Evolutionary conservation across 1,140 invertebrate genomes (phyloP).

Genomic region (Battus philenor): DNA sequence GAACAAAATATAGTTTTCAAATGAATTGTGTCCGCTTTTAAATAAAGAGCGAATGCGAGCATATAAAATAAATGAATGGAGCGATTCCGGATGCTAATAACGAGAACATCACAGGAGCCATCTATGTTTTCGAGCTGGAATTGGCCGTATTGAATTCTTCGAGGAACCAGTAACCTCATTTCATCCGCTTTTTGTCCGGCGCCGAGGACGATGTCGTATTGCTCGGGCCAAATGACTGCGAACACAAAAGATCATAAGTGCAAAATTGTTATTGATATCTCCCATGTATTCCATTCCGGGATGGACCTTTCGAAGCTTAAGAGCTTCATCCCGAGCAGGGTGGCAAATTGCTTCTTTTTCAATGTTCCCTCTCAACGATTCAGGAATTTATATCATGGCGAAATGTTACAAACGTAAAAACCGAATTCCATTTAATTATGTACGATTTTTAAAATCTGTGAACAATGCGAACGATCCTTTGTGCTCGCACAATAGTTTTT

Average conservation of each 20-base stretch:
- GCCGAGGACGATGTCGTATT: slow-evolving; percentile 38
- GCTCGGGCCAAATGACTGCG: slow-evolving; percentile 22
- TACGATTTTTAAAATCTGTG: slow-evolving; percentile 72
- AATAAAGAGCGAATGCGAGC: no score
- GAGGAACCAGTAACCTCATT: slow-evolving; percentile 46
- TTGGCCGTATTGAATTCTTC: slow-evolving; percentile 52
- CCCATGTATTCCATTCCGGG: slow-evolving; percentile 37
- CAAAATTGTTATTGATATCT: slow-evolving; percentile 46
- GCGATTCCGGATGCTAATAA: slow-evolving; percentile 28
- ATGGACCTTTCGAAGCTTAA: slow-evolving; percentile 44
- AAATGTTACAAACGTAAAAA: slow-evolving; percentile 54
- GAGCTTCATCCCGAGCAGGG: slow-evolving; percentile 45
- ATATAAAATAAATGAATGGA: slow-evolving; percentile 36
- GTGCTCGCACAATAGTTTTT: slow-evolving; percentile 42
- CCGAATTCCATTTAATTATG: slow-evolving; percentile 73
- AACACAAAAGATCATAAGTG: slow-evolving; percentile 46
- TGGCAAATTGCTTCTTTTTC: slow-evolving; percentile 64
- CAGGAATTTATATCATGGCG: slow-evolving; percentile 65
- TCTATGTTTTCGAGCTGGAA: slow-evolving; percentile 36
- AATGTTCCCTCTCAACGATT: slow-evolving; percentile 28
- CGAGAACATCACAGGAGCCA: slow-evolving; percentile 22
- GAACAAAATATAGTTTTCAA: no score
- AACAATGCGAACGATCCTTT: slow-evolving; percentile 71
- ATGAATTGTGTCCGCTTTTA: no score
- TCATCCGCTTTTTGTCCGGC: slow-evolving; percentile 51